A percentile compares a stretch with the other conserved stretches of the same genome.
These are phyloP conservation scores for Sphenodon punctatus DNA, from an alignment of 2,797 vertebrate species.

Conservation along the genomic window DNA sequence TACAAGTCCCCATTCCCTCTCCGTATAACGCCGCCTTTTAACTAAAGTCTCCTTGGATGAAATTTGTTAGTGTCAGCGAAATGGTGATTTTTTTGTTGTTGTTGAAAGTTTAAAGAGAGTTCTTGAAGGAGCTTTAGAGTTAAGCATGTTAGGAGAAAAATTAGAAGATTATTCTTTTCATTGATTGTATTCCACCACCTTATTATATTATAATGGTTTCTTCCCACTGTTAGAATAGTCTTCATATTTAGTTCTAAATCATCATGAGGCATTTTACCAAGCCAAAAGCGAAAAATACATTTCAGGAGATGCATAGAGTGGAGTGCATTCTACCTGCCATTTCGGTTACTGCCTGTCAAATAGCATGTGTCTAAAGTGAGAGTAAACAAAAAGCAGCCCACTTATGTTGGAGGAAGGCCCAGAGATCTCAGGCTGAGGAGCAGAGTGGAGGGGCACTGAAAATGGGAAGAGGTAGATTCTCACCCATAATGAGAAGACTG, in stretches of 20 bases:
- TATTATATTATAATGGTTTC: slow-evolving; percentile 55
- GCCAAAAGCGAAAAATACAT: slow-evolving; percentile 27
- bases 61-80: slow-evolving; percentile 64
- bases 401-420: neutral
- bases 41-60: slow-evolving; percentile 43
- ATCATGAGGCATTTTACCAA: slow-evolving; percentile 57
- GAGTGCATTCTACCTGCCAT: slow-evolving; percentile 37
- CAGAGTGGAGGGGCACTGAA: neutral
- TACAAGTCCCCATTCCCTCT: slow-evolving; percentile 36
- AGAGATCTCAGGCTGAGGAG: neutral
- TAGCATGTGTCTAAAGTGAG: slow-evolving; percentile 29
- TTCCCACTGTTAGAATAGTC: slow-evolving; percentile 54
- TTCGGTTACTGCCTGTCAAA: slow-evolving; percentile 21
- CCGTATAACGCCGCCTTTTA: slow-evolving; percentile 38
- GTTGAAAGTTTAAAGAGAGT: slow-evolving; percentile 59
- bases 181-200: slow-evolving; percentile 1
- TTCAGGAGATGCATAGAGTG: slow-evolving; percentile 38
- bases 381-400: neutral
- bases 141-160: slow-evolving; percentile 13
- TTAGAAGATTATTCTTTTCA: neutral
- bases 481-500: neutral
- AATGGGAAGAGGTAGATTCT: neutral
- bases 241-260: slow-evolving; percentile 46
- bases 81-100: slow-evolving; percentile 52
- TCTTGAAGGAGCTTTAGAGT: slow-evolving; percentile 63